Evolutionary conservation across 2,113 vertebrate species (phyloP).

Genomic region (Ornithorhynchus anatinus): DNA sequence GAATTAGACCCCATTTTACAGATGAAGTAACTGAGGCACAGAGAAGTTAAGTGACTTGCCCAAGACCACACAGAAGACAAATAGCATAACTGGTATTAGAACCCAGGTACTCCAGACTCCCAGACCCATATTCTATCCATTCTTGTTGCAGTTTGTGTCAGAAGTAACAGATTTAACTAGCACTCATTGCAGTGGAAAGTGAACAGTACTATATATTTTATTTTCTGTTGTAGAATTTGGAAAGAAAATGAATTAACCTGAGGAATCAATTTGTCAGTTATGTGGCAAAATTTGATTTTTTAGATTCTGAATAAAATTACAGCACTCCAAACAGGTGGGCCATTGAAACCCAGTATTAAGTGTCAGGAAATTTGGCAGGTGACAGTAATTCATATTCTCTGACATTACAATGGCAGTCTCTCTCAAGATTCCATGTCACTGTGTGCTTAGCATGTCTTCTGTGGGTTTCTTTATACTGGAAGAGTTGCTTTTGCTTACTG

Average conservation of each 20-base stretch:
- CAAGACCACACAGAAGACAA: too few relatives aligned
- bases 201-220: not conserved
- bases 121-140: too few relatives aligned
- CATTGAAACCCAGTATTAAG: slow-evolving; percentile 4
- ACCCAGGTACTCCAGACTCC: too few relatives aligned
- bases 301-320: slow-evolving; percentile 2
- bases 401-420: not conserved
- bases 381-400: not conserved
- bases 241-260: slow-evolving; percentile 19
- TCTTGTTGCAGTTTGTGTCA: too few relatives aligned
- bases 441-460: not conserved
- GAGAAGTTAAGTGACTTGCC: too few relatives aligned
- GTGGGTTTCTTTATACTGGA: not conserved
- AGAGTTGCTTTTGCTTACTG: not conserved
- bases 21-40: too few relatives aligned
- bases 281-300: slow-evolving; percentile 5
- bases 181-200: not conserved
- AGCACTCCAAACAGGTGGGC: not conserved
- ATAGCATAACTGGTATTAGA: too few relatives aligned
- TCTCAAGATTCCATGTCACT: not conserved
- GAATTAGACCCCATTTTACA: too few relatives aligned
- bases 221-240: not conserved
- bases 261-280: not conserved
- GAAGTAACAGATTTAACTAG: too few relatives aligned
- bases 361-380: not conserved